phyloP scores from a whole-genome alignment of 2,113 vertebrate genomes.

The Elaphurus davidianus region DNA sequence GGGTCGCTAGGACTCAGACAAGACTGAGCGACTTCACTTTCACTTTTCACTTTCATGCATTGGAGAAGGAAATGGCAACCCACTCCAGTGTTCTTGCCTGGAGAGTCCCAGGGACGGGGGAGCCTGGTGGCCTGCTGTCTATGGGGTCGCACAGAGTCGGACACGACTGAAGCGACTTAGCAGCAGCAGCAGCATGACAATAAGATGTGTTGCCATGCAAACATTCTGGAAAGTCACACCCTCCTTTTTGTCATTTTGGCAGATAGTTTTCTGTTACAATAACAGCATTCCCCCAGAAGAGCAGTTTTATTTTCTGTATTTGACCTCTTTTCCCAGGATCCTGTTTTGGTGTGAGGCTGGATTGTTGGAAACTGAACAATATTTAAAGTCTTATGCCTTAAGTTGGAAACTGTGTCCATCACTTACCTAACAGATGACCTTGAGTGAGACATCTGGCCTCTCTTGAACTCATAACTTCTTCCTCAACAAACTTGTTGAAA shows the following conservation, averaged over 20 bases:
- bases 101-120: no score
- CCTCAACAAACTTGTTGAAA: background rate
- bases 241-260: background rate
- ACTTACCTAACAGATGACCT: background rate
- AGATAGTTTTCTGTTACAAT: background rate
- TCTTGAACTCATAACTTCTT: background rate
- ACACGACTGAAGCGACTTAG: no score
- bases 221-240: background rate
- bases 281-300: background rate
- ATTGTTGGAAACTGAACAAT: background rate
- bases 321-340: background rate
- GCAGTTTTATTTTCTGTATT: background rate
- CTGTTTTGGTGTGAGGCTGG: background rate
- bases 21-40: no score
- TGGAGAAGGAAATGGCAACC: no score
- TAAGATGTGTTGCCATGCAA: background rate
- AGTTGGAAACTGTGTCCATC: background rate
- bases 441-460: background rate
- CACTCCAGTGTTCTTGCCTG: no score
- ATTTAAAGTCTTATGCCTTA: background rate
- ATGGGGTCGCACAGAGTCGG: no score
- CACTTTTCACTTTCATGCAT: no score
- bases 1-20: no score
- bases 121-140: no score
- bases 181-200: background rate